phyloP scores from a whole-genome alignment of 2,113 vertebrate species.

The Hepsetus odoe region DNA sequence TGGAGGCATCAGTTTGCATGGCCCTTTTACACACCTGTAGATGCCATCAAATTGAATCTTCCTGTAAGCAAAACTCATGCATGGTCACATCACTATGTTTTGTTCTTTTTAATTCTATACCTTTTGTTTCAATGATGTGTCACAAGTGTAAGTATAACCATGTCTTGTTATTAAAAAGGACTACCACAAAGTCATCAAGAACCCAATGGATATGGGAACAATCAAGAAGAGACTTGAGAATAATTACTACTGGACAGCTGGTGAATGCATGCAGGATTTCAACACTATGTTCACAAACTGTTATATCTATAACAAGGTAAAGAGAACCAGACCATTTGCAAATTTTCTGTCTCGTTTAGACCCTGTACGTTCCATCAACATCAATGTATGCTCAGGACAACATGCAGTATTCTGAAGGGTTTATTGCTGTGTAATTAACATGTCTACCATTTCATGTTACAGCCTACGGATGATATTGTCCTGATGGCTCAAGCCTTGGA shows the following conservation, averaged over 20 bases:
- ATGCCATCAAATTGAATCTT: constrained; percentile 92
- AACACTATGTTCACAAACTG: constrained; percentile 99
- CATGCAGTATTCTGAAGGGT: neutral
- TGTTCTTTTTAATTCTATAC: neutral
- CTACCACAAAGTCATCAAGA: constrained; percentile 98
- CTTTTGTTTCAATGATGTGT: neutral
- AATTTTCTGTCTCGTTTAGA: neutral
- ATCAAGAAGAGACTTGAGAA: constrained; percentile 97
- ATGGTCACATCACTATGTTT: neutral
- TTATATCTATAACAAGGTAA: constrained; percentile 98
- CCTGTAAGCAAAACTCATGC: constrained; percentile 74
- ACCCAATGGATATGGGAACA: constrained; percentile 99
- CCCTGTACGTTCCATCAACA: neutral
- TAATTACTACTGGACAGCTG: constrained; percentile 98
- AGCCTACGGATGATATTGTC: constrained; percentile 98
- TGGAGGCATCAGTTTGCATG: constrained; percentile 99
- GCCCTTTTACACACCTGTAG: constrained; percentile 97
- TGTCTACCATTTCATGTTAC: constrained; percentile 25
- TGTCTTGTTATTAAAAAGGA: constrained; percentile 74
- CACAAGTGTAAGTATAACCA: neutral
- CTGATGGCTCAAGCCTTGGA: constrained; percentile 98
- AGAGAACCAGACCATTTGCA: neutral
- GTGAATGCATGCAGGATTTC: constrained; percentile 99
- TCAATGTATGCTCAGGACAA: neutral
- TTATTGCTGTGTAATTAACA: neutral